Conservation (phyloP, 2,113 vertebrate genomes). For the Epinephelus fuscoguttatus region DNA sequence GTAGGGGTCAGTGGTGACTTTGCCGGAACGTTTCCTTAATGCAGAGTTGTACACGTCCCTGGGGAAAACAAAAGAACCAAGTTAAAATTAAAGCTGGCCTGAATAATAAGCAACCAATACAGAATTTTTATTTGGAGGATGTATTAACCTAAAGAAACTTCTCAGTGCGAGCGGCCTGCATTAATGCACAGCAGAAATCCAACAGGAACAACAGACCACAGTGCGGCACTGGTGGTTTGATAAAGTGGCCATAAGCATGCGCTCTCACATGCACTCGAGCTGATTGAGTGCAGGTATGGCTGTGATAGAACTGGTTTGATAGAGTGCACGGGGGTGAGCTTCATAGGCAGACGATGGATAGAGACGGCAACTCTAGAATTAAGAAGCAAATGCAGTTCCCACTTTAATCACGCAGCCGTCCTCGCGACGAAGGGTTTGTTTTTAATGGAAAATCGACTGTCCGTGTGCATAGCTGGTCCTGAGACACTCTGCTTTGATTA, state of each 20-base stretch:
- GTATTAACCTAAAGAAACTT: slow-evolving; percentile 40
- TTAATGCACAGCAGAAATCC: slow-evolving; percentile 54
- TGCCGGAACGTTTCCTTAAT: slow-evolving; percentile 11
- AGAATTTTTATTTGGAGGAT: slow-evolving; percentile 27
- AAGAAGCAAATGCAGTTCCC: slow-evolving; percentile 27
- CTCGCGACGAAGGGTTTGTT: slow-evolving; percentile 9
- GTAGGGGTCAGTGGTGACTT: slow-evolving; percentile 21
- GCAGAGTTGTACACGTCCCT: neutral
- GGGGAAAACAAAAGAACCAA: slow-evolving; percentile 31
- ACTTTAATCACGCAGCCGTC: slow-evolving; percentile 57
- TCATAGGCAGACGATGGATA: slow-evolving; percentile 19
- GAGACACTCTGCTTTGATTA: slow-evolving; percentile 65
- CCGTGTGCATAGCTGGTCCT: slow-evolving; percentile 35
- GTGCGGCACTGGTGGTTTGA: neutral
- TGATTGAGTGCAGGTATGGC: slow-evolving; percentile 54
- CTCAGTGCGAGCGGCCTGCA: neutral
- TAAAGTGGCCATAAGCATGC: slow-evolving; percentile 53
- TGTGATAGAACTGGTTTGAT: slow-evolving; percentile 41
- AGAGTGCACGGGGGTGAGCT: slow-evolving; percentile 46
- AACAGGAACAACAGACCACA: slow-evolving; percentile 19
- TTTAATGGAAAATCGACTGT: slow-evolving; percentile 46
- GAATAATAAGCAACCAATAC: slow-evolving; percentile 53
- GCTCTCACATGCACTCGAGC: slow-evolving; percentile 44
- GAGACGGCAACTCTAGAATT: slow-evolving; percentile 19
- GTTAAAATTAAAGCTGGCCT: slow-evolving; percentile 27